These are phyloP conservation scores for Ametastegia equiseti DNA, from an alignment of 2,888 invertebrate genomes.

Conservation along the genomic window DNA sequence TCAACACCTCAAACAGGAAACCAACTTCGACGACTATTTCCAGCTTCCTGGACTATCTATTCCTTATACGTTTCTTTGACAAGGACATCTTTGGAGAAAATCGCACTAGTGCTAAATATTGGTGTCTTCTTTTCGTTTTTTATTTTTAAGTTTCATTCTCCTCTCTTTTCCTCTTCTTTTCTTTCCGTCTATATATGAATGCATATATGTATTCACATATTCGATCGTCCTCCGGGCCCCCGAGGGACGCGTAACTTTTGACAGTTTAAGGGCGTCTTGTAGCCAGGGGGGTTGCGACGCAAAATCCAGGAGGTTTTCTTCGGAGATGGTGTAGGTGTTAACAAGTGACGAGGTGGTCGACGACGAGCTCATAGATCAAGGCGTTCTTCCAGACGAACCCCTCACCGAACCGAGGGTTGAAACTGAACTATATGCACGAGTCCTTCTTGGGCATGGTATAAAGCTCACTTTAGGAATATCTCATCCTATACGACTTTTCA, in stretches of 20 bases:
- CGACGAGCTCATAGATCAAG: slow-evolving; percentile 68
- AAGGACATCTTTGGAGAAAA: too few relatives aligned
- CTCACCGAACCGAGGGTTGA: not conserved
- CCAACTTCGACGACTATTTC: too few relatives aligned
- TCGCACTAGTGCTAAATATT: too few relatives aligned
- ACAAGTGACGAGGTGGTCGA: slow-evolving; percentile 63
- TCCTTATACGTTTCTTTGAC: too few relatives aligned
- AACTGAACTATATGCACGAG: not conserved
- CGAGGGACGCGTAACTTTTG: slow-evolving; percentile 38
- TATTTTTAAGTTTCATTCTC: too few relatives aligned
- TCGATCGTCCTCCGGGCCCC: slow-evolving; percentile 13
- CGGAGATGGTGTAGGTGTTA: slow-evolving; percentile 60
- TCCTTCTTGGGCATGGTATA: too few relatives aligned
- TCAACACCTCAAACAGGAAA: too few relatives aligned
- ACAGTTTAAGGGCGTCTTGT: slow-evolving; percentile 26
- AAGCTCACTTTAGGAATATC: too few relatives aligned
- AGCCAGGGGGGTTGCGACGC: not conserved
- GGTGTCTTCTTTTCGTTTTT: too few relatives aligned
- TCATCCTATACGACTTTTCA: not conserved
- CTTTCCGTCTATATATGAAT: not conserved
- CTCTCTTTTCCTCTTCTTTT: not conserved
- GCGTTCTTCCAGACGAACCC: slow-evolving; percentile 32
- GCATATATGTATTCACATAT: slow-evolving; percentile 3
- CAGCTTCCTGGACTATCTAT: too few relatives aligned
- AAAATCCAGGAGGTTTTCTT: not conserved